These are phyloP conservation scores for Meriones psammophilus DNA, from an alignment of 2,797 vertebrate genomes.

Conservation along the genomic window DNA sequence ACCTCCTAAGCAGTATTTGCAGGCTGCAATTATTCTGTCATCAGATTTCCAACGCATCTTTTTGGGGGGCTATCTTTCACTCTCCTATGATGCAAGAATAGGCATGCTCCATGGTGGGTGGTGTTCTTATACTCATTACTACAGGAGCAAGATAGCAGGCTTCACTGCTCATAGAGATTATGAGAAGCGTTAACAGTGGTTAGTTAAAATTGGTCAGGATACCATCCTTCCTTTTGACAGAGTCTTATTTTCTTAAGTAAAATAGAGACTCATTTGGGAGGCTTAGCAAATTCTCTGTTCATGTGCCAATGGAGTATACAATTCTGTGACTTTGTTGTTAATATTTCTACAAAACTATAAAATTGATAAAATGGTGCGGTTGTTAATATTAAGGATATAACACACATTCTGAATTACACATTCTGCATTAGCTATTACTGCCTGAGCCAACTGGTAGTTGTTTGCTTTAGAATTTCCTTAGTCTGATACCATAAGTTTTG, in stretches of 20 bases:
- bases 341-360: background rate
- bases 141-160: background rate
- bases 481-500: background rate
- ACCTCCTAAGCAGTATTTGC: background rate
- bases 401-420: background rate
- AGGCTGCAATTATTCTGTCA: background rate
- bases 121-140: background rate
- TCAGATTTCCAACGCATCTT: background rate
- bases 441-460: background rate
- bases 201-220: background rate
- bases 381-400: background rate
- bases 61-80: too few species aligned
- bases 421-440: background rate
- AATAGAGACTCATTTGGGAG: background rate
- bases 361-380: background rate
- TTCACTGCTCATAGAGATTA: background rate
- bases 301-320: background rate
- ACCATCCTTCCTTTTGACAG: background rate
- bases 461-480: background rate
- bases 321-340: background rate
- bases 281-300: background rate
- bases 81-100: background rate
- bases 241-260: background rate
- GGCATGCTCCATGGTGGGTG: background rate
- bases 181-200: background rate